Conservation (phyloP, 2,113 vertebrate genomes). For the Hippocampus comes region DNA sequence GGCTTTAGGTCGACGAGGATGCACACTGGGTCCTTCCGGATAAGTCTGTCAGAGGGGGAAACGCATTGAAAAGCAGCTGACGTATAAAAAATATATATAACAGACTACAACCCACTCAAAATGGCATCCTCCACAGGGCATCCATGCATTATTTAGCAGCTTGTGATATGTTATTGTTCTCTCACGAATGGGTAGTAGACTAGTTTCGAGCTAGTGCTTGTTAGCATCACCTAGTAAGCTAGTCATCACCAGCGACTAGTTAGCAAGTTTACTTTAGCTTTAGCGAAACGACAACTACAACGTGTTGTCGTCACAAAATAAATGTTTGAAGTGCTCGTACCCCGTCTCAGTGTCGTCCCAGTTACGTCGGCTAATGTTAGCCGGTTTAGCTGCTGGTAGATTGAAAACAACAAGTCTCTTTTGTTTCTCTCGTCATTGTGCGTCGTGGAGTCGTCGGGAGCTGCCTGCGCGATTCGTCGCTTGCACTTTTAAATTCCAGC, state of each 20-base stretch:
- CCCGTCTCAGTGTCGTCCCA: constrained; percentile 32
- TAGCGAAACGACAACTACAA: neutral
- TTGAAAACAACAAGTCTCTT: constrained; percentile 49
- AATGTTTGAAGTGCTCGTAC: constrained; percentile 2
- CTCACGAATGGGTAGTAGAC: neutral
- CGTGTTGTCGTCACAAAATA: no score
- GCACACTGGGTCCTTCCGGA: neutral
- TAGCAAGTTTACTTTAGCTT: neutral
- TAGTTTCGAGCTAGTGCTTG: neutral
- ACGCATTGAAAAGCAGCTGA: neutral
- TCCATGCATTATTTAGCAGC: neutral
- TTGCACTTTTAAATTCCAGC: neutral
- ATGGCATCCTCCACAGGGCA: neutral
- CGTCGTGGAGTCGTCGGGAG: neutral
- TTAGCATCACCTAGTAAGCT: neutral
- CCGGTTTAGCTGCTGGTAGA: constrained; percentile 56
- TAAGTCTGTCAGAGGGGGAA: neutral
- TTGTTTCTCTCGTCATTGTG: constrained; percentile 55
- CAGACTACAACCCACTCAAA: neutral
- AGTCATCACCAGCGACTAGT: neutral
- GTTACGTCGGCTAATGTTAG: constrained; percentile 49
- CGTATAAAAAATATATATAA: neutral
- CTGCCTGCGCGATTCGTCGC: constrained; percentile 4
- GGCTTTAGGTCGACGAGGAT: neutral
- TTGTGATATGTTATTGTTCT: neutral